Percentiles rank a stretch among this genome's conserved stretches.
phyloP scores from a whole-genome alignment of 2,113 vertebrate genomes.

The Nannobrachium achirus region DNA sequence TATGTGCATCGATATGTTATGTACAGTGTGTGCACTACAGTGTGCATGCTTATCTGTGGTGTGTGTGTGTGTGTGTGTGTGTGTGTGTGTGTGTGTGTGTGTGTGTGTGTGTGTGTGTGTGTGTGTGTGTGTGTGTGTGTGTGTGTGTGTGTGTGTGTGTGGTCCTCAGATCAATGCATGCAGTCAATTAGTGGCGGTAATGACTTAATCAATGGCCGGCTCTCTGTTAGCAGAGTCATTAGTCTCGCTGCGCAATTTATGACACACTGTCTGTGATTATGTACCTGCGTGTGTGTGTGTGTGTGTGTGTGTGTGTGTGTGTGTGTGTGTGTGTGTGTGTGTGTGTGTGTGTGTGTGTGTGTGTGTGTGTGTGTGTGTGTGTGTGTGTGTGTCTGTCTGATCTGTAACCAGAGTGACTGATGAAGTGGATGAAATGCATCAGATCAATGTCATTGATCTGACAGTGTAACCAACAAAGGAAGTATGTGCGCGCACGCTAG shows the following conservation, averaged over 20 bases:
- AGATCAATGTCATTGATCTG: conserved; percentile 37
- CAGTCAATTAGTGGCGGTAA: conserved; percentile 59
- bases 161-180: conserved; percentile 44
- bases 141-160: conserved; percentile 12
- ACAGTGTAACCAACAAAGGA: conserved; percentile 22
- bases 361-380: not conserved
- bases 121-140: conserved; percentile 8
- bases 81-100: not conserved
- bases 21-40: not conserved
- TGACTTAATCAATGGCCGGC: conserved; percentile 56
- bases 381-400: conserved; percentile 3
- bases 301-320: conserved; percentile 7
- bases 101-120: conserved; percentile 14
- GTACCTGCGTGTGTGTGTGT: not conserved
- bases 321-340: not conserved
- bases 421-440: conserved; percentile 3
- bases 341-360: not conserved
- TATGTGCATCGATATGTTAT: no score
- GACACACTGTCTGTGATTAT: not conserved
- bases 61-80: not conserved
- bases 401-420: conserved; percentile 2
- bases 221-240: conserved; percentile 29
- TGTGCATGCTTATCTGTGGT: no score
- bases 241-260: conserved; percentile 31
- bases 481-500: not conserved